These are phyloP conservation scores for Tauraco hartlaubi DNA, from an alignment of 2,797 vertebrate species.

Conservation along the genomic window DNA sequence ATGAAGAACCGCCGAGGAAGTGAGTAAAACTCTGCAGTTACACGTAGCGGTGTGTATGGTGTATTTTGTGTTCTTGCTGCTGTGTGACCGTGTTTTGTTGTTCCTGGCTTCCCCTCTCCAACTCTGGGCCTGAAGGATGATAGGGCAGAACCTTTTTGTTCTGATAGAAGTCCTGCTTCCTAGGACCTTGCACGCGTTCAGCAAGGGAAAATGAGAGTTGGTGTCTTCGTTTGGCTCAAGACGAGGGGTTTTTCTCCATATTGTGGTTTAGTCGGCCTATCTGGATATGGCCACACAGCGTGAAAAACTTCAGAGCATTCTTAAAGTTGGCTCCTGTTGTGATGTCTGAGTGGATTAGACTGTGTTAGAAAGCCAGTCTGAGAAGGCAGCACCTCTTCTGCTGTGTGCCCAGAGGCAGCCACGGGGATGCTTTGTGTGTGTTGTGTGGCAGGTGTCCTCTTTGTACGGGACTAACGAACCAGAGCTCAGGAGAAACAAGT, in stretches of 20 bases:
- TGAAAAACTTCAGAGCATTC: background rate
- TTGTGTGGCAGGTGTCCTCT: background rate
- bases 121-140: background rate
- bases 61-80: background rate
- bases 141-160: background rate
- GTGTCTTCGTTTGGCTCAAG: background rate
- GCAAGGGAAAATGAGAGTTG: background rate
- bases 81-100: background rate
- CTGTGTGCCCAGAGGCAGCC: background rate
- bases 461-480: background rate
- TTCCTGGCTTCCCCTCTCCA: background rate
- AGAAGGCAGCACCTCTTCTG: background rate
- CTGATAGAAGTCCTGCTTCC: background rate
- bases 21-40: constrained; percentile 75
- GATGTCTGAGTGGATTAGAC: background rate
- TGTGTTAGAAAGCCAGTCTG: background rate
- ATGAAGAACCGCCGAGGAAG: constrained; percentile 93
- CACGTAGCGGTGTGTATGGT: background rate
- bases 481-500: background rate
- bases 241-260: background rate
- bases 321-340: background rate
- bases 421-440: rapidly evolving
- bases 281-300: background rate
- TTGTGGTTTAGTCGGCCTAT: background rate
- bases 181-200: background rate